Base-by-base conservation (phyloP, 2,113 vertebrate species). In the Menidia beryllina region DNA sequence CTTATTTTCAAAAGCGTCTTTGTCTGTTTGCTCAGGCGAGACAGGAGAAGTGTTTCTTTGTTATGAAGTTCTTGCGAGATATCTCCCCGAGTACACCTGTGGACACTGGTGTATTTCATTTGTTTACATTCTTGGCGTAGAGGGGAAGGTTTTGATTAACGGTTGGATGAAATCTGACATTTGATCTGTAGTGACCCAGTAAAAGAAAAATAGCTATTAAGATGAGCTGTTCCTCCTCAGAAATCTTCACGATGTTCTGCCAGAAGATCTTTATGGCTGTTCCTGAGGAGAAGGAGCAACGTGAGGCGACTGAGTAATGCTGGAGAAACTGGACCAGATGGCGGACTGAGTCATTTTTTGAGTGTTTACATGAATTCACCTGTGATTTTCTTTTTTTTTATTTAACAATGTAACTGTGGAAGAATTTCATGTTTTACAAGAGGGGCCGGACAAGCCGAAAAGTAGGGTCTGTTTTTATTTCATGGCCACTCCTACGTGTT, bases 251-350 rank as follows among this genome's bases (percentile, higher is more conserved):
- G 17, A 85, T 84, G 86, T 91, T 92, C 87, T 93, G 92, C 85
- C 92, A 93, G 90, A 93, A 92, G 89, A 92, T 93, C 82, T 90
- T 93, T 66, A 85, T 93, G 92, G 83, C 92, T 51, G 92, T 93
- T 78, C 92, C 92, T 1, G 92, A 93, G 75, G 91, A 93, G 56
- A 88, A 39, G 71, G 84, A 58, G 53, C 58, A 50, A 39, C 55
- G 51, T 0, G 72, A 77, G 66, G 70, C 72, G 12, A 45, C 73
- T 0, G 79, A 92, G 20, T 91, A 64, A 87, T 0, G 15, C 43
- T 7, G 64, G 30, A 39, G 30, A 39, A 7, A 48, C 30, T 7
- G 6, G 26, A 36, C 30, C 10, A 50, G 36, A 63, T 30, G 27
- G 64, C 68, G 48, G 57, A 72, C 58, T 69, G 52, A 47, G 45